Conservation (phyloP, 2,797 vertebrate species). For the Loris lydekkerianus region DNA sequence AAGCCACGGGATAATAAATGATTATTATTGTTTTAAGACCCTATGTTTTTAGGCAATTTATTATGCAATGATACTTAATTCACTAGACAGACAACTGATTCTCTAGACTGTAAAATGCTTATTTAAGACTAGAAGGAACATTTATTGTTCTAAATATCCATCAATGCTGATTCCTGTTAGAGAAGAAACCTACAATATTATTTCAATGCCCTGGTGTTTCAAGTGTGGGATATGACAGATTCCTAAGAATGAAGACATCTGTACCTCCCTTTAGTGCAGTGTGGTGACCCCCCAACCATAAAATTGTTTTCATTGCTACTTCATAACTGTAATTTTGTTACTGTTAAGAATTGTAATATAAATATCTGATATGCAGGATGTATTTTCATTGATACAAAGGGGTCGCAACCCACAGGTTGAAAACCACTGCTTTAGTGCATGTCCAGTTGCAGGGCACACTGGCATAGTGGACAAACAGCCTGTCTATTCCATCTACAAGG, state of each 20-base stretch:
- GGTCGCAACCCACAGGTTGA: no score
- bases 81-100: neutral
- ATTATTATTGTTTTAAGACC: neutral
- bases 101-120: neutral
- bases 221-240: neutral
- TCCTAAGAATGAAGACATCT: neutral
- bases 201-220: neutral
- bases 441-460: neutral
- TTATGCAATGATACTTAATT: neutral
- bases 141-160: neutral
- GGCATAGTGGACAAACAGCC: neutral
- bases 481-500: neutral
- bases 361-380: no score
- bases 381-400: no score
- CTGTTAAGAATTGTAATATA: no score
- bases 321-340: no score
- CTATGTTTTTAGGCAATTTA: neutral
- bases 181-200: neutral
- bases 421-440: neutral
- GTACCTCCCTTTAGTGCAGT: neutral
- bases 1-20: neutral
- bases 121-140: neutral
- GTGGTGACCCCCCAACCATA: no score
- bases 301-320: no score
- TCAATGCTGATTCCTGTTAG: neutral